A percentile compares a stretch with the other conserved stretches of the same genome.
Conservation (phyloP, 2,113 vertebrate genomes). For the Merops nubicus region DNA sequence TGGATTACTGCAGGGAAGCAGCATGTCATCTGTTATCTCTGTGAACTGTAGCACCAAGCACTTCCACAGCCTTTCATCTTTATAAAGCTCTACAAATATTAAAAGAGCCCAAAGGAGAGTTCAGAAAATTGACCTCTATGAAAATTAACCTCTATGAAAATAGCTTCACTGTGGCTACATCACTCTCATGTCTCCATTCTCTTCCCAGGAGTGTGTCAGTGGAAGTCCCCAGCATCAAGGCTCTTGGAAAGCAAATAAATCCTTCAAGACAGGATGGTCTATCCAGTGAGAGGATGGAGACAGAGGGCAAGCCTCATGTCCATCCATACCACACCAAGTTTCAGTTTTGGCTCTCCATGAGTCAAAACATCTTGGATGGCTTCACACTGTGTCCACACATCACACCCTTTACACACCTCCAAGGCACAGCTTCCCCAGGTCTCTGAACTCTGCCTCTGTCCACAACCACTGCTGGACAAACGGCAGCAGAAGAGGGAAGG, state of each 20-base stretch:
- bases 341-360: not conserved
- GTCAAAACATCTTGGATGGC: not conserved
- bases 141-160: constrained; percentile 4
- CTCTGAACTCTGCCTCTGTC: not conserved
- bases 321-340: not conserved
- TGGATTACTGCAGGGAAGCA: not conserved
- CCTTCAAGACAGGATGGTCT: not conserved
- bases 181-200: not conserved
- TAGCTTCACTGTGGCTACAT: not conserved
- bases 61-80: not conserved
- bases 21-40: not conserved
- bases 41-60: not conserved
- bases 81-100: not conserved
- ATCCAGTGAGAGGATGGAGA: not conserved
- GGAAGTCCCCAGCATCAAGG: not conserved
- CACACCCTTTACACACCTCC: not conserved
- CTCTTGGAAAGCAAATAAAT: not conserved
- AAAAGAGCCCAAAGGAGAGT: not conserved
- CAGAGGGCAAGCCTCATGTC: not conserved
- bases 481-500: not conserved
- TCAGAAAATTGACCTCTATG: not conserved
- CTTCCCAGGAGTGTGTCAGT: not conserved
- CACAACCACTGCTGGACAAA: not conserved
- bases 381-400: not conserved
- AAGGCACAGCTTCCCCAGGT: not conserved